Evolutionary conservation across 1,140 invertebrate species (phyloP).

Genomic region (Pseudomyrmex flavicornis): DNA sequence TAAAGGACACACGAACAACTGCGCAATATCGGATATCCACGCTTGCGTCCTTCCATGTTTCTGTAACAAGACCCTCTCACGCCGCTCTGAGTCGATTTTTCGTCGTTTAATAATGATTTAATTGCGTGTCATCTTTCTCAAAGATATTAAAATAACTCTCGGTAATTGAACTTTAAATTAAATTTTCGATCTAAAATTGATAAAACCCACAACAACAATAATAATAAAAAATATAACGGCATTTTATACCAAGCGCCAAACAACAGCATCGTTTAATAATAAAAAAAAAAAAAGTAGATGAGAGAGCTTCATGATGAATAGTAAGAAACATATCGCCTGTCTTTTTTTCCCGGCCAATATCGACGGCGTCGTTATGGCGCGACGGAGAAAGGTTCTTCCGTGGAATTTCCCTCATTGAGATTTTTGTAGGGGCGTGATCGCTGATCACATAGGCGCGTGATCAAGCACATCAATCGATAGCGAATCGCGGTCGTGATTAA

Average conservation of each 20-base stretch:
- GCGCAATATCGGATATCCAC: neutral
- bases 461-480: conserved; percentile 60
- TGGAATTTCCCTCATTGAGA: conserved; percentile 77
- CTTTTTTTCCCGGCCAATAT: conserved; percentile 51
- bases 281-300: neutral
- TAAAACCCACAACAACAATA: no score
- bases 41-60: conserved; percentile 49
- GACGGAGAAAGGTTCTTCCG: conserved; percentile 40
- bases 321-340: no score
- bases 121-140: conserved; percentile 21
- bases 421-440: conserved; percentile 35
- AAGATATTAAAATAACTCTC: conserved; percentile 36
- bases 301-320: neutral
- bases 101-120: conserved; percentile 28
- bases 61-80: neutral
- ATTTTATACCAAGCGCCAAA: no score
- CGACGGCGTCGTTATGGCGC: conserved; percentile 1
- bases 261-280: no score
- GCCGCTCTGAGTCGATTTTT: conserved; percentile 15
- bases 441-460: conserved; percentile 43
- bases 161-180: conserved; percentile 32
- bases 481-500: conserved; percentile 59
- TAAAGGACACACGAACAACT: conserved; percentile 8
- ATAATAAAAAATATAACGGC: no score
- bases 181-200: neutral